A percentile compares a stretch with the other conserved stretches of the same genome.
phyloP scores from a whole-genome alignment of 2,113 vertebrate species.

The Anarrhichthys ocellatus region DNA sequence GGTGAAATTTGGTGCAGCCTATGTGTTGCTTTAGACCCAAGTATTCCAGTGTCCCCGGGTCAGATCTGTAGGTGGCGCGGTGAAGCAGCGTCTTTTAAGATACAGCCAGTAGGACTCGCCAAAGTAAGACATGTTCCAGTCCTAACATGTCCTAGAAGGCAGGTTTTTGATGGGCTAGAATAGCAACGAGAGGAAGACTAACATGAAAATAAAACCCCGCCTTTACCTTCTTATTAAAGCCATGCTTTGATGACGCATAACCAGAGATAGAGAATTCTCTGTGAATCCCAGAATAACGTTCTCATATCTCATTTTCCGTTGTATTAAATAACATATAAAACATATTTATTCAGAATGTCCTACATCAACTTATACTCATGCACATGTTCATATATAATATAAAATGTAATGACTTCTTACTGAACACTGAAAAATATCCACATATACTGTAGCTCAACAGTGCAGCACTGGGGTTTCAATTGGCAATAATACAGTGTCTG shows the following conservation, averaged over 20 bases:
- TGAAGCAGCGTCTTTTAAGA: neutral
- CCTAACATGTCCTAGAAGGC: neutral
- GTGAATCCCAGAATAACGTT: neutral
- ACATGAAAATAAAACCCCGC: neutral
- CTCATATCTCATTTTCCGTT: neutral
- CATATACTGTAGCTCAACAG: neutral
- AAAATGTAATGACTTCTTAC: neutral
- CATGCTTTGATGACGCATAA: neutral
- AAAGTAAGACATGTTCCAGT: neutral
- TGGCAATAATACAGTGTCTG: neutral
- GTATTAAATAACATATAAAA: neutral
- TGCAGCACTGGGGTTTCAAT: neutral
- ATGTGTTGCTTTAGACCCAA: neutral
- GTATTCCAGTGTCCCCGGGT: neutral
- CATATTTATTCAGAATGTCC: neutral
- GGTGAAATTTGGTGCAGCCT: no score
- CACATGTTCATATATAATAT: neutral
- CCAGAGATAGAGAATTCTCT: neutral
- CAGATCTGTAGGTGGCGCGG: neutral
- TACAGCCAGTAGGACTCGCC: neutral
- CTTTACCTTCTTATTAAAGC: neutral
- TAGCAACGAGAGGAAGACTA: neutral
- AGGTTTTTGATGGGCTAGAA: neutral
- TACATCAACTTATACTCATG: neutral
- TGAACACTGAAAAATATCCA: neutral